Evolutionary conservation across 2,797 vertebrate genomes (phyloP).

Genomic region (Darevskia mixta): DNA sequence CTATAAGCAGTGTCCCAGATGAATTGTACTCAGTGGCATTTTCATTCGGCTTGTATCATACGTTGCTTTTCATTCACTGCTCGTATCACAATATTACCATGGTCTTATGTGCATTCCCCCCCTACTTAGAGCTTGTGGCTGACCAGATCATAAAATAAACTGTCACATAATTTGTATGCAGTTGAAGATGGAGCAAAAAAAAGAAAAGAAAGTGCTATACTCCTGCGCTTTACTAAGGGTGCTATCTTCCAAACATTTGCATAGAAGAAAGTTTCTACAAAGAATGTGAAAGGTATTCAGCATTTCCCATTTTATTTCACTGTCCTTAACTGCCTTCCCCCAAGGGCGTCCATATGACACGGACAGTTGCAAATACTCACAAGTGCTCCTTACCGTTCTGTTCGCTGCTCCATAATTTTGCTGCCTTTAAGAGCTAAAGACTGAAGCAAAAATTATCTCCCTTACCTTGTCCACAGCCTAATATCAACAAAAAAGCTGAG

Average conservation of each 20-base stretch:
- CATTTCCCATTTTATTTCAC: background rate
- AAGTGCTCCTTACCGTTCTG: conserved; percentile 62
- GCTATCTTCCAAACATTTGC: conserved; percentile 29
- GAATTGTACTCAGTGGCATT: background rate
- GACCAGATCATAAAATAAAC: background rate
- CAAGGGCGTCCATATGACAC: background rate
- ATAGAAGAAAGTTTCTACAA: background rate
- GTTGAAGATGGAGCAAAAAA: background rate
- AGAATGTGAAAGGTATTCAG: conserved; percentile 16
- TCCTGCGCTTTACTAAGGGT: background rate
- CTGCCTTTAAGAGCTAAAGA: conserved; percentile 65
- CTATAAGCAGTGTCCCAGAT: background rate
- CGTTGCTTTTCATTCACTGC: background rate
- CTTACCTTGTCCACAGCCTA: conserved; percentile 69
- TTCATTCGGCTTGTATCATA: background rate
- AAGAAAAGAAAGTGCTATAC: background rate
- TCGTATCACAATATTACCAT: background rate
- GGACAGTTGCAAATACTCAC: conserved; percentile 69
- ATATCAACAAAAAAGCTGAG: conserved; percentile 75
- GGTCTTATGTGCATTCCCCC: background rate
- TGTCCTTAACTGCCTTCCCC: conserved; percentile 17
- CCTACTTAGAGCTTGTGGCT: background rate
- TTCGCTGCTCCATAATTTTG: conserved; percentile 59
- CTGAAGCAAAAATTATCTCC: conserved; percentile 63
- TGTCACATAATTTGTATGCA: background rate